These are phyloP conservation scores for Austrofundulus limnaeus DNA, from an alignment of 2,113 vertebrate species.

Conservation along the genomic window DNA sequence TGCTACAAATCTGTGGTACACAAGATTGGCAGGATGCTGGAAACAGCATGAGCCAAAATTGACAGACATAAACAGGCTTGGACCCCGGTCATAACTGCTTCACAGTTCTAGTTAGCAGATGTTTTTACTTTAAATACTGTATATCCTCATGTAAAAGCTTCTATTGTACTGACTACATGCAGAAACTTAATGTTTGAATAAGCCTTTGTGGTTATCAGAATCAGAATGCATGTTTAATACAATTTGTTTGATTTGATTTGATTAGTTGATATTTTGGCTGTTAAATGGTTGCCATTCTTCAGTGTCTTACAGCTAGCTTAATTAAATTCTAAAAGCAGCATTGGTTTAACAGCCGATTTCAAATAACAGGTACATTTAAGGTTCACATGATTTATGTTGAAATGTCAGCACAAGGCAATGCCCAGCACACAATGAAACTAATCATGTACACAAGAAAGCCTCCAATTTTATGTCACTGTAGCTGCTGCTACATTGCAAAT, in stretches of 20 bases:
- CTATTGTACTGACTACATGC: no score
- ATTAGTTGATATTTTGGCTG: neutral
- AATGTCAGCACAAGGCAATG: neutral
- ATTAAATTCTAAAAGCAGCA: neutral
- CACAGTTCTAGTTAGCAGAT: no score
- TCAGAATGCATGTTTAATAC: neutral
- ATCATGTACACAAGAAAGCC: neutral
- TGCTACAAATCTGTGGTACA: no score
- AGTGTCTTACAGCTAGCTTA: neutral
- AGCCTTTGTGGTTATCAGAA: neutral
- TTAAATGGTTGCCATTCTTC: conserved; percentile 4
- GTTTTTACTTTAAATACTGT: no score
- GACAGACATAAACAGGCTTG: no score
- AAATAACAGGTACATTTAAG: neutral
- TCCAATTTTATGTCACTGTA: neutral
- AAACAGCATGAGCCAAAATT: no score
- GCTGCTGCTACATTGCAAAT: neutral
- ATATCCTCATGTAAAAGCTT: no score
- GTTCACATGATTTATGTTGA: neutral
- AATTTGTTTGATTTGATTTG: neutral
- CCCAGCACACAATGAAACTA: neutral
- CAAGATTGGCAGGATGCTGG: no score
- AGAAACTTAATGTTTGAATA: no score
- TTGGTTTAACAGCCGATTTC: neutral
- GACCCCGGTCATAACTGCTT: no score